Evolutionary conservation across 2,888 invertebrate species (phyloP).

Genomic region (Theristus sp.): DNA sequence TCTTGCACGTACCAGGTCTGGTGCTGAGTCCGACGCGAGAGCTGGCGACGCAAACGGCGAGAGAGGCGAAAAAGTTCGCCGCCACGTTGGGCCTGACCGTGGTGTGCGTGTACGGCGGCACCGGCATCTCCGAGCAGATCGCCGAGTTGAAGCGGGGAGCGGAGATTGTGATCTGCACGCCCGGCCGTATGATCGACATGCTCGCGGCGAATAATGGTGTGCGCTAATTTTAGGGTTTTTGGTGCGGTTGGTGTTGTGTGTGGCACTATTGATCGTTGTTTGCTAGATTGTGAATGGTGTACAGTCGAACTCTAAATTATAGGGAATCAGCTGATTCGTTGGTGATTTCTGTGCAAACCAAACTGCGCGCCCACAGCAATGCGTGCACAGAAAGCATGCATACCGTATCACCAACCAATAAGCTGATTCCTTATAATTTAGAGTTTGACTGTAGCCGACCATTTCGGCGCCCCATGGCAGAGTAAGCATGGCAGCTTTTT

Average conservation of each 20-base stretch:
- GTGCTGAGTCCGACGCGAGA: conserved; percentile 97
- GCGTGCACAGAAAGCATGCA: no score
- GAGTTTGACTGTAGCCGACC: background rate
- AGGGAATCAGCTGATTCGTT: no score
- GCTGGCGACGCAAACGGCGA: conserved; percentile 93
- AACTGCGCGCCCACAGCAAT: no score
- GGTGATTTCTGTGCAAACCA: no score
- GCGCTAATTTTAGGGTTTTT: conserved; percentile 8
- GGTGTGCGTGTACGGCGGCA: conserved; percentile 95
- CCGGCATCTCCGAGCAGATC: conserved; percentile 84
- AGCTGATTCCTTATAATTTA: no score
- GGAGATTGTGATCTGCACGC: conserved; percentile 95
- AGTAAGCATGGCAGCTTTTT: no score
- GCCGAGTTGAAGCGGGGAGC: conserved; percentile 88
- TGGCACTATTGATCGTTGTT: background rate
- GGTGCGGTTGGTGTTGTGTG: background rate
- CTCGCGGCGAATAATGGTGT: conserved; percentile 81
- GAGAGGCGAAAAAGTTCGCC: conserved; percentile 80
- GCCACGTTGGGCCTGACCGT: conserved; percentile 54
- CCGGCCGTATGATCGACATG: conserved; percentile 99
- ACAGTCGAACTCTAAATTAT: no score
- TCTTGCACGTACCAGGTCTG: conserved; percentile 51
- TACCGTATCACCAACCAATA: no score
- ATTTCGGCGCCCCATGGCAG: no score
- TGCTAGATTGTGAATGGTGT: background rate